Conservation (phyloP, 2,888 invertebrate genomes). For the Morpho achilles region DNA sequence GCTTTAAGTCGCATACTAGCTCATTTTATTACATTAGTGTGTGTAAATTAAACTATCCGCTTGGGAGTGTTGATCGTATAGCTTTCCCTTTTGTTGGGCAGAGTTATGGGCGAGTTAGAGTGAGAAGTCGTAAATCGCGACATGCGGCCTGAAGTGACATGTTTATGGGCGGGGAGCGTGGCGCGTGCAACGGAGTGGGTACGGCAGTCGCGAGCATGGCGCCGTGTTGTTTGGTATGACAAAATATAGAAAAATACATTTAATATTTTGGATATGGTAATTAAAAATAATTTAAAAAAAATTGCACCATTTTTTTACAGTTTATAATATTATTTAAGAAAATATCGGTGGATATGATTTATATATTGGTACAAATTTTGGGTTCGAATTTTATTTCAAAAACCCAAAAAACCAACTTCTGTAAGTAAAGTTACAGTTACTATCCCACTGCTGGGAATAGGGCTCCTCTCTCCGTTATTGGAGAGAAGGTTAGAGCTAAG, state of each 20-base stretch:
- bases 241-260: slow-evolving; percentile 14
- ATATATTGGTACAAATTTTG: too few species aligned
- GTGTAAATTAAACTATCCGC: slow-evolving; percentile 78
- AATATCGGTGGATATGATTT: too few species aligned
- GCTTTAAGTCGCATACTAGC: slow-evolving; percentile 67
- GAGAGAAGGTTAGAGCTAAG: too few species aligned
- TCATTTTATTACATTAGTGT: slow-evolving; percentile 69
- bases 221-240: slow-evolving; percentile 41
- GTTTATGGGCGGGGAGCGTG: slow-evolving; percentile 74
- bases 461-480: too few species aligned
- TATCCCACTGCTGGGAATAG: too few species aligned
- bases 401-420: too few species aligned
- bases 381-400: too few species aligned
- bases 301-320: too few species aligned
- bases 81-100: slow-evolving; percentile 78
- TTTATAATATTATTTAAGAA: too few species aligned
- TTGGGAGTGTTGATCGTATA: slow-evolving; percentile 77
- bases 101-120: slow-evolving; percentile 76
- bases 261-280: too few species aligned
- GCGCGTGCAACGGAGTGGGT: slow-evolving; percentile 58
- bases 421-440: too few species aligned
- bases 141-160: slow-evolving; percentile 71
- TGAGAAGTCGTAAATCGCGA: slow-evolving; percentile 76
- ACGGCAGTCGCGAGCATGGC: slow-evolving; percentile 73
- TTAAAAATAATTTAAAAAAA: too few species aligned